Evolutionary conservation across 2,888 invertebrate species (phyloP).

Genomic region (Melangyna quadrimaculata): DNA sequence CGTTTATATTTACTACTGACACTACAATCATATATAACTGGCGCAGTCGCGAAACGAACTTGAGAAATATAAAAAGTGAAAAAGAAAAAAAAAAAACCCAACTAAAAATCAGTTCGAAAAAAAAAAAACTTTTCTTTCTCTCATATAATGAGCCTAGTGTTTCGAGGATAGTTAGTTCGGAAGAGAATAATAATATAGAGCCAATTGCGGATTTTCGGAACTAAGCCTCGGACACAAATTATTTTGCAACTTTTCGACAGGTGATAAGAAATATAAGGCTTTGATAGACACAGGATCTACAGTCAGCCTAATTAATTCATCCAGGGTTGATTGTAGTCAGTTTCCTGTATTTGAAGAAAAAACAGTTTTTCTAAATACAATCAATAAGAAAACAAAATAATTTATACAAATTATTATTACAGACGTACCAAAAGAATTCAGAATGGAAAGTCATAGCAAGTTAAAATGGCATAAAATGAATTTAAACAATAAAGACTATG

Average conservation of each 20-base stretch:
- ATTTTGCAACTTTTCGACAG: not conserved
- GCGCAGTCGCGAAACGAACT: no score
- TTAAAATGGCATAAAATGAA: no score
- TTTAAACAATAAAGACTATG: not conserved
- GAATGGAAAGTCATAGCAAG: no score
- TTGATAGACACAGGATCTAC: not conserved
- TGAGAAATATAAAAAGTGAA: no score
- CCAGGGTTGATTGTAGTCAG: not conserved
- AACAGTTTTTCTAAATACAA: not conserved
- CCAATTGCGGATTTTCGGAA: slow-evolving; percentile 9
- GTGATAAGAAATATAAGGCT: slow-evolving; percentile 4
- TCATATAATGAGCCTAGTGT: not conserved
- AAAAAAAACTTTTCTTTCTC: no score
- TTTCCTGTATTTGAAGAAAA: not conserved
- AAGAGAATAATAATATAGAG: not conserved
- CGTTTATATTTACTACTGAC: no score
- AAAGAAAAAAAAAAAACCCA: no score
- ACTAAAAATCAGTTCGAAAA: no score
- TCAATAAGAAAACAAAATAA: no score
- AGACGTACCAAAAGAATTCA: no score
- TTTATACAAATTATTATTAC: no score
- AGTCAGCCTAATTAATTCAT: not conserved
- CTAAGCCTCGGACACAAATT: slow-evolving; percentile 9
- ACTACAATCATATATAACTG: no score
- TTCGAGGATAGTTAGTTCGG: not conserved